These are phyloP conservation scores for Andinoacara biseriatus DNA, from an alignment of 2,113 vertebrate species.

Conservation along the genomic window DNA sequence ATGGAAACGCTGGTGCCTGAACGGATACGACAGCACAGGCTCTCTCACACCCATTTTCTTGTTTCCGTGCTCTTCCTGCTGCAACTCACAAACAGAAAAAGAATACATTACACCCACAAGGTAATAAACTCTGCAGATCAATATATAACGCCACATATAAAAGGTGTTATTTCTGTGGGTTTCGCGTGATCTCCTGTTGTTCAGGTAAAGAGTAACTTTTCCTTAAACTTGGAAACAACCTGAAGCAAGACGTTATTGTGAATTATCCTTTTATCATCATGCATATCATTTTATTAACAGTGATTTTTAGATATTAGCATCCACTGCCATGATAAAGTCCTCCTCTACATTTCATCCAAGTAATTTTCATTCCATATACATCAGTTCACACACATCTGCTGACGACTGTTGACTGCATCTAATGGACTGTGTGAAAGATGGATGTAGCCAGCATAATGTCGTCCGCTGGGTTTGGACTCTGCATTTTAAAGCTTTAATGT, in stretches of 20 bases:
- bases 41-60: slow-evolving; percentile 33
- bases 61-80: slow-evolving; percentile 29
- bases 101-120: neutral
- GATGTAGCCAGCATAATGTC: rapidly evolving
- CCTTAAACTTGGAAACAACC: neutral
- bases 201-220: neutral
- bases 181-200: neutral
- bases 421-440: neutral
- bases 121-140: neutral
- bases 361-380: neutral
- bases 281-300: no score
- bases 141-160: neutral
- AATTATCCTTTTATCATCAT: neutral
- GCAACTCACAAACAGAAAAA: slow-evolving; percentile 24
- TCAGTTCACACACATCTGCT: neutral
- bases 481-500: no score
- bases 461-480: neutral
- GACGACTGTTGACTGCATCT: neutral
- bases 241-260: neutral
- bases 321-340: neutral
- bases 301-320: no score
- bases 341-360: neutral
- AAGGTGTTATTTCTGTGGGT: neutral
- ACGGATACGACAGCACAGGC: slow-evolving; percentile 24
- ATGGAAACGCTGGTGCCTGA: slow-evolving; percentile 60